phyloP scores from a whole-genome alignment of 2,797 vertebrate species.

The Kryptopterus vitreolus region DNA sequence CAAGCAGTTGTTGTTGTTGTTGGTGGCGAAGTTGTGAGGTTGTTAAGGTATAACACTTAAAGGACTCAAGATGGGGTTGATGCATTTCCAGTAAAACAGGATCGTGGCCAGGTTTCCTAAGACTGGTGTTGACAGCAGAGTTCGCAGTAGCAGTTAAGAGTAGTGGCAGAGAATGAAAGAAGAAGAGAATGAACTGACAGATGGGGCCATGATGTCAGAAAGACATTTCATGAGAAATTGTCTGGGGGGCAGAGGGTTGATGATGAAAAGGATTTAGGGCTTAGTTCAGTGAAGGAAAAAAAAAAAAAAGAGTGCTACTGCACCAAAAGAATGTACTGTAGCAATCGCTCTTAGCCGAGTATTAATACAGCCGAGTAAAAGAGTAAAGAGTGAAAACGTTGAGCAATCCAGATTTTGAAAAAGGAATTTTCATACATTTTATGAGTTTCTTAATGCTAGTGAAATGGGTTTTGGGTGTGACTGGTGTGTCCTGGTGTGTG shows the following conservation, averaged over 20 bases:
- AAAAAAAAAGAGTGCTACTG: not conserved
- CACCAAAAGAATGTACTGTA: constrained; percentile 8
- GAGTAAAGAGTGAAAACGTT: not conserved
- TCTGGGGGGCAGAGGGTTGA: not conserved
- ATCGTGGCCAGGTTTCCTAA: constrained; percentile 19
- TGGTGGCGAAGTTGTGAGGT: not conserved
- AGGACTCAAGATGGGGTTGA: not conserved
- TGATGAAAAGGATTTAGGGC: constrained; percentile 26
- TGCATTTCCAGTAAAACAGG: constrained; percentile 24
- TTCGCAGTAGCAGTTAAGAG: constrained; percentile 10
- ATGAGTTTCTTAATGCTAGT: not conserved
- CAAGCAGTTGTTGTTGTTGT: not conserved
- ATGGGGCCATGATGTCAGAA: constrained; percentile 11
- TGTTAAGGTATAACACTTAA: not conserved
- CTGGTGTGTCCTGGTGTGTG: too few species aligned
- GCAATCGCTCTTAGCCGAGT: not conserved
- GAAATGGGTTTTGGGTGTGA: not conserved
- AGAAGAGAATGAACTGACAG: constrained; percentile 27
- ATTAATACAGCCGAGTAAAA: not conserved
- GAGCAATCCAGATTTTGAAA: not conserved
- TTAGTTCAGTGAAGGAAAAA: not conserved
- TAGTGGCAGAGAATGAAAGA: not conserved
- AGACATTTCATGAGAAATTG: constrained; percentile 11
- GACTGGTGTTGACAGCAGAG: constrained; percentile 12
- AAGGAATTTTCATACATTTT: not conserved